phyloP scores from a whole-genome alignment of 1,140 invertebrate genomes.

The Brachionus rubens region DNA sequence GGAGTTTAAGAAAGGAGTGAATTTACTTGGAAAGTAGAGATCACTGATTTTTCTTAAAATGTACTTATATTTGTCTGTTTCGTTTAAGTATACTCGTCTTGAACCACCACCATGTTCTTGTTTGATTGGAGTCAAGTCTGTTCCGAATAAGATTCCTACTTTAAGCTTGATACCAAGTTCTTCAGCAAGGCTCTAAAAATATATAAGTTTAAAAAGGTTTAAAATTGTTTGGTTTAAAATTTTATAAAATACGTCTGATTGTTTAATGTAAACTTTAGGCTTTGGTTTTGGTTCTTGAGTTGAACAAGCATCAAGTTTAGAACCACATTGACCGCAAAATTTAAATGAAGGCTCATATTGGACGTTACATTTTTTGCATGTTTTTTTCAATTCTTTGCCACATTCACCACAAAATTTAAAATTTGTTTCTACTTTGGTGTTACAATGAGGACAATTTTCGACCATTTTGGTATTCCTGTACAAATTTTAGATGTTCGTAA shows the following conservation, averaged over 20 bases:
- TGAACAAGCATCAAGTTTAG: no score
- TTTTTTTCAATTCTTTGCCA: background rate
- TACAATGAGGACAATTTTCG: conserved; percentile 8
- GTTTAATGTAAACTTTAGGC: background rate
- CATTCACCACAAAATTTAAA: conserved; percentile 25
- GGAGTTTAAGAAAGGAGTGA: background rate
- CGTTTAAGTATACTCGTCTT: background rate
- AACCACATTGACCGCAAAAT: no score
- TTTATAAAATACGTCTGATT: background rate
- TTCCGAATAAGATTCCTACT: conserved; percentile 17
- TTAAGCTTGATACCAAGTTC: background rate
- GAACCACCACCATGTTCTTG: conserved; percentile 16
- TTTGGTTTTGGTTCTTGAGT: background rate
- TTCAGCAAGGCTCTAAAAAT: no score
- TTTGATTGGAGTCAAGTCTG: background rate
- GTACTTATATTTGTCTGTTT: background rate
- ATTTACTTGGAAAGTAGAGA: conserved; percentile 37
- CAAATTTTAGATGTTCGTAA: no score
- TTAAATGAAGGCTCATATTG: no score
- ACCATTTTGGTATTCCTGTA: no score
- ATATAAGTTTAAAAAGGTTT: no score
- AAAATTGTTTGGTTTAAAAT: background rate
- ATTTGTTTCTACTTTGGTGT: background rate
- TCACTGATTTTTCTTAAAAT: conserved; percentile 16
- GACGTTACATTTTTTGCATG: no score